Percentiles rank a stretch among this genome's conserved stretches.
phyloP scores from a whole-genome alignment of 1,140 invertebrate genomes.

The Papilio dardanus region DNA sequence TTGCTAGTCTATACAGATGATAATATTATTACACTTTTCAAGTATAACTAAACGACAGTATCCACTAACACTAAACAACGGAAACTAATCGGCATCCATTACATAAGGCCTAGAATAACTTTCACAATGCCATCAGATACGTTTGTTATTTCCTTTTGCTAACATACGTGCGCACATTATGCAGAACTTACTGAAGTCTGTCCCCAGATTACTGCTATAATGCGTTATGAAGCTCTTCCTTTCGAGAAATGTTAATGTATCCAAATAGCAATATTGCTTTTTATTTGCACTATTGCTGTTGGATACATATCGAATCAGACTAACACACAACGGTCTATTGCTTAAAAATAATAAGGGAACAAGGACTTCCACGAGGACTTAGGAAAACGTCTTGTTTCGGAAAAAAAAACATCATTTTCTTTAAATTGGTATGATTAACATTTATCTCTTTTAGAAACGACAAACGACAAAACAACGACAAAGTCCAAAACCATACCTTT shows the following conservation, averaged over 20 bases:
- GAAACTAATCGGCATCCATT: constrained; percentile 6
- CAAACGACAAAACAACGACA: too few species aligned
- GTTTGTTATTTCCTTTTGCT: constrained; percentile 18
- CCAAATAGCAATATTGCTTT: not conserved
- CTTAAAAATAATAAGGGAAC: not conserved
- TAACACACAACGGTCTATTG: not conserved
- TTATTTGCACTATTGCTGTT: not conserved
- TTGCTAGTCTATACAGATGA: too few species aligned
- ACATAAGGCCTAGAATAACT: constrained; percentile 15
- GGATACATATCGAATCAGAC: not conserved
- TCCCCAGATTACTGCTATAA: not conserved
- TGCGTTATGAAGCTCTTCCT: not conserved
- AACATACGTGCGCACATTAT: not conserved
- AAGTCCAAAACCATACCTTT: too few species aligned
- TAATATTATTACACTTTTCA: not conserved
- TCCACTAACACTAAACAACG: constrained; percentile 1
- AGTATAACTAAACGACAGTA: not conserved
- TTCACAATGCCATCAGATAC: constrained; percentile 27
- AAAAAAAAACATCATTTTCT: too few species aligned
- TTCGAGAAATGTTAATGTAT: not conserved
- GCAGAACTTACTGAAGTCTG: not conserved
- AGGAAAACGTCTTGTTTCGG: too few species aligned
- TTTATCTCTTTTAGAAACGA: too few species aligned
- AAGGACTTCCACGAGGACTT: not conserved
- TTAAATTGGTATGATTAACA: too few species aligned